These are phyloP conservation scores for Drosophila formosana DNA, from an alignment of 2,888 invertebrate species.

Conservation along the genomic window DNA sequence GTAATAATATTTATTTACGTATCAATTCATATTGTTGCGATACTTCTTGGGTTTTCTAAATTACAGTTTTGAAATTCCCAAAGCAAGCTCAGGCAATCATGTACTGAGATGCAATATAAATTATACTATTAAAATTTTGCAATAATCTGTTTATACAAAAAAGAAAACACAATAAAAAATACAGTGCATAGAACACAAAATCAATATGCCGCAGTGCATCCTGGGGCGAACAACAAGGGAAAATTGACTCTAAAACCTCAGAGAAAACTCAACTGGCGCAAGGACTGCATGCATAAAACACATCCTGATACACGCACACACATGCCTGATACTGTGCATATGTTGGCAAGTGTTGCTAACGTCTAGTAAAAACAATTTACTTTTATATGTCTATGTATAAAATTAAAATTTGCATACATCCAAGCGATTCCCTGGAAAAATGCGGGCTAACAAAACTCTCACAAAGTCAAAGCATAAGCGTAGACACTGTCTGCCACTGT, in stretches of 20 bases:
- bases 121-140: conserved; percentile 13
- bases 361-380: conserved; percentile 69
- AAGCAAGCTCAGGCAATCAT: too few species aligned
- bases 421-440: conserved; percentile 23
- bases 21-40: not conserved
- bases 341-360: conserved; percentile 62
- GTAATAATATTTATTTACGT: too few species aligned
- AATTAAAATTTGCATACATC: conserved; percentile 72
- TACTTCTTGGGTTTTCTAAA: not conserved
- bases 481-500: not conserved
- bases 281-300: conserved; percentile 48
- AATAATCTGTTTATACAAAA: conserved; percentile 38
- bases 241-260: conserved; percentile 22
- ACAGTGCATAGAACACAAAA: conserved; percentile 35
- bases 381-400: conserved; percentile 69
- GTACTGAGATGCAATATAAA: not conserved
- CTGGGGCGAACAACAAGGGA: conserved; percentile 46
- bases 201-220: conserved; percentile 68
- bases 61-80: not conserved
- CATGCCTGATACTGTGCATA: not conserved
- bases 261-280: conserved; percentile 44
- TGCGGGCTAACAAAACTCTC: conserved; percentile 33
- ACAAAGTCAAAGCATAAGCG: conserved; percentile 1
- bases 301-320: conserved; percentile 1
- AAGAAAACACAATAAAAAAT: not conserved